These are phyloP conservation scores for Clytia hemisphaerica DNA, from an alignment of 30 jellyfish, hydroid and myxozoan species.

Conservation along the genomic window DNA sequence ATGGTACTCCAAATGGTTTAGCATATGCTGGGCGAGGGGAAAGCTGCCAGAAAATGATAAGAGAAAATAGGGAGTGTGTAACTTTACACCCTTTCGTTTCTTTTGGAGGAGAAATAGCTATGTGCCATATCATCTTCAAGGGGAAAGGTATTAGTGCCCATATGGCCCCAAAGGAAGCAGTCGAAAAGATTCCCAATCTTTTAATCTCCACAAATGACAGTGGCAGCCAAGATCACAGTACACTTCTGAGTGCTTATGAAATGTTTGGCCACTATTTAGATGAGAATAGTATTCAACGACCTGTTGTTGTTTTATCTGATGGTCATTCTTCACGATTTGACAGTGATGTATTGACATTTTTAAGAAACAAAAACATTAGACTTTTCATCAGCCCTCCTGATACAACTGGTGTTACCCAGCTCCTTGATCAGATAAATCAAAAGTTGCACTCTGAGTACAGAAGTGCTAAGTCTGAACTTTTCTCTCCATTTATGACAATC, in stretches of 20 bases:
- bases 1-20: too few species aligned
- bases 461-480: background rate
- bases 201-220: slow-evolving; percentile 3
- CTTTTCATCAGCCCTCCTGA: too few species aligned
- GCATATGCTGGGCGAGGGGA: too few species aligned
- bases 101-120: too few species aligned
- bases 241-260: slow-evolving; percentile 11
- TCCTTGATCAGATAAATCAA: slow-evolving; percentile 17
- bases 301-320: slow-evolving; percentile 14
- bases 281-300: slow-evolving; percentile 4
- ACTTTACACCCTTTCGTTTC: too few species aligned
- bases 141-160: background rate
- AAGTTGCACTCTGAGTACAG: slow-evolving; percentile 8
- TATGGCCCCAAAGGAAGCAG: slow-evolving; percentile 5
- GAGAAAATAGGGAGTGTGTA: too few species aligned
- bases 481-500: background rate
- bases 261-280: slow-evolving; percentile 1
- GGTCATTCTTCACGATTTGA: slow-evolving; percentile 30
- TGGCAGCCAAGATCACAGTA: slow-evolving; percentile 7
- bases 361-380: too few species aligned
- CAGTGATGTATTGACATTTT: slow-evolving; percentile 1
- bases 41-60: too few species aligned
- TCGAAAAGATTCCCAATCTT: background rate
- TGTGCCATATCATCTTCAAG: too few species aligned
- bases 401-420: slow-evolving; percentile 21